Conservation (phyloP, 37 sponge, comb jelly and placozoan genomes). For the Halisarca cf. caerulea region DNA sequence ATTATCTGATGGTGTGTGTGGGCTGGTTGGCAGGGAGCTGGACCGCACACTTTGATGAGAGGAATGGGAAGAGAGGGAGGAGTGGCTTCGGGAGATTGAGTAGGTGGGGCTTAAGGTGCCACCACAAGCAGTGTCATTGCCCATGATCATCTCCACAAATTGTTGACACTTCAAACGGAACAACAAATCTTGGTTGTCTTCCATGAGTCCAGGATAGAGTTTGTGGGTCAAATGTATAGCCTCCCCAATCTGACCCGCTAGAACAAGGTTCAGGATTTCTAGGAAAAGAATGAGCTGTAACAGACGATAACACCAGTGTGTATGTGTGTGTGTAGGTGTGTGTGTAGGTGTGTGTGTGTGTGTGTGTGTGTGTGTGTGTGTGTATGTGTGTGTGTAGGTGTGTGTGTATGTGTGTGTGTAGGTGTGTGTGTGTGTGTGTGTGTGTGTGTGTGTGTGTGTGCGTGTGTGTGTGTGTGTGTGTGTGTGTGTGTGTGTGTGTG, state of each 20-base stretch:
- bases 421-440: too few species aligned
- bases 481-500: background rate
- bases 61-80: slow-evolving; percentile 41
- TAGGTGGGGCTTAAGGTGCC: background rate
- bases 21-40: background rate
- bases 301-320: background rate
- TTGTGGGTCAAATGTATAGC: slow-evolving; percentile 60
- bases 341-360: too few species aligned
- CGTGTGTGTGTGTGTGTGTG: too few species aligned
- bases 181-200: slow-evolving; percentile 67
- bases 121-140: slow-evolving; percentile 53
- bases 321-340: too few species aligned
- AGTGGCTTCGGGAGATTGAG: slow-evolving; percentile 26
- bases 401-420: too few species aligned
- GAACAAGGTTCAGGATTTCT: slow-evolving; percentile 86
- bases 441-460: too few species aligned
- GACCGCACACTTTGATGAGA: background rate
- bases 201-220: slow-evolving; percentile 78
- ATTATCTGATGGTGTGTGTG: background rate
- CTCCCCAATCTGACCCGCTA: slow-evolving; percentile 78
- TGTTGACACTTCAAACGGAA: slow-evolving; percentile 88
- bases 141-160: slow-evolving; percentile 94
- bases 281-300: background rate
- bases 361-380: too few species aligned
- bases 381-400: too few species aligned